Evolutionary conservation across 2,113 vertebrate species (phyloP).

Genomic region (Glaucidium brasilianum): DNA sequence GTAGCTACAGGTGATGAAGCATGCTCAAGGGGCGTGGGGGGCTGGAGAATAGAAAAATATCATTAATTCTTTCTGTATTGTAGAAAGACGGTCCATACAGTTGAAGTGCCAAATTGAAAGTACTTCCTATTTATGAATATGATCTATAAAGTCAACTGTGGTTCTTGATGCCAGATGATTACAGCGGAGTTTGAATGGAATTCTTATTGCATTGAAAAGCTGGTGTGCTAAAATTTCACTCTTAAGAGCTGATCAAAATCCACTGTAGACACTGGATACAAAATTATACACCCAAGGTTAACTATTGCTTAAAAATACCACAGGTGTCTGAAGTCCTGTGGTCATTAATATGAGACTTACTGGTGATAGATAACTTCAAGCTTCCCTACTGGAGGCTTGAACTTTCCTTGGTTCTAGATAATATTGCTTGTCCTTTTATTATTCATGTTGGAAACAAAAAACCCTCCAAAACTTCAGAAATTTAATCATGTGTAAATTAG

Average conservation of each 20-base stretch:
- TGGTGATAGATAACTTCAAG: background rate
- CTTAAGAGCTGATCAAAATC: background rate
- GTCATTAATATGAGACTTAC: background rate
- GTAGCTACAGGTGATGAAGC: background rate
- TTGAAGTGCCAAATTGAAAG: background rate
- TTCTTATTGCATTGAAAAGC: background rate
- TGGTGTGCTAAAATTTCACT: background rate
- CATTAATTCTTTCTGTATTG: background rate
- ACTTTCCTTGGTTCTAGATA: background rate
- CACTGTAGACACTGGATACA: background rate
- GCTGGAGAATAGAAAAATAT: background rate
- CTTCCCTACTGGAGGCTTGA: background rate
- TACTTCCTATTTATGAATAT: background rate
- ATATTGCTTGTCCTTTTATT: background rate
- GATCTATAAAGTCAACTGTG: background rate
- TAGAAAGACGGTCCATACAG: background rate
- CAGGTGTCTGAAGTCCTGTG: background rate
- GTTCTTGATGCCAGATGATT: background rate
- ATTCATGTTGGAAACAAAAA: background rate
- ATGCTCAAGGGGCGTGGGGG: rapidly evolving
- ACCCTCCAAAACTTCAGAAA: background rate
- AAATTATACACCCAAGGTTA: background rate
- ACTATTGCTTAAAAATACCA: background rate
- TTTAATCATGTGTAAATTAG: background rate
- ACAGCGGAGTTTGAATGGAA: background rate